Evolutionary conservation across 2,888 invertebrate genomes (phyloP), one percentile per base, ranked within the genome.

Genomic region (Microctonus aethiopoides): DNA sequence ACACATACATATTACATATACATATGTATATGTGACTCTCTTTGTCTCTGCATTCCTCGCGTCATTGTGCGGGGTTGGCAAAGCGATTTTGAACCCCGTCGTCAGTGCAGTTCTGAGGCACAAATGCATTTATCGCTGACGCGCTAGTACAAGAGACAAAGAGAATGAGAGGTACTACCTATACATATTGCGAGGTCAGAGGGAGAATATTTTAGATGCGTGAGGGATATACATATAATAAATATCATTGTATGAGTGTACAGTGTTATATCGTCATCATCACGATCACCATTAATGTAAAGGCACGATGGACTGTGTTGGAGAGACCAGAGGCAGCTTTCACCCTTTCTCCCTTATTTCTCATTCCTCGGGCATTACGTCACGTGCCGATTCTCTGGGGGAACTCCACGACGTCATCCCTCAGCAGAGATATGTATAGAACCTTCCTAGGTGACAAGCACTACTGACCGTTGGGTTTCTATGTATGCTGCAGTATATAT

Each of bases 121-220:
- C 70, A 76, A 79, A 81, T 76, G 80, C 77, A 79, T 80, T 80
- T 80, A 80, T 78, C 77, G 77, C 67, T 71, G 78, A 81, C 80
- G 67, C 32, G 16, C 24, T 46, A 60, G 51, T 51, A 52, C 52
- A 29, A 36, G 29, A 46, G 46, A 46, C 46, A 46, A 16, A 46
- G 16, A 46, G 46, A 46, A 16, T 16, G 16, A 77, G 64, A 71
- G 67, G 59, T 51, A 63, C n/a, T 51, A 63, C n/a, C n/a, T n/a
- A n/a, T 11, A n/a, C n/a, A n/a, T n/a, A 26, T 7, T 13, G 54
- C 11, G 54, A 63, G 67, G 52, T n/a, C 36, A 63, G 41, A 68
- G 54, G 64, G 65, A 26, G 65, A 63, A 59, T 68, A 75, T 68
- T 65, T 71, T 66, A 41, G 71, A 51, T 59, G 29, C 16, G 26